Evolutionary conservation across 2,888 invertebrate species (phyloP), one percentile per base, ranked within the genome.

Genomic region (Cosmia pyralina): DNA sequence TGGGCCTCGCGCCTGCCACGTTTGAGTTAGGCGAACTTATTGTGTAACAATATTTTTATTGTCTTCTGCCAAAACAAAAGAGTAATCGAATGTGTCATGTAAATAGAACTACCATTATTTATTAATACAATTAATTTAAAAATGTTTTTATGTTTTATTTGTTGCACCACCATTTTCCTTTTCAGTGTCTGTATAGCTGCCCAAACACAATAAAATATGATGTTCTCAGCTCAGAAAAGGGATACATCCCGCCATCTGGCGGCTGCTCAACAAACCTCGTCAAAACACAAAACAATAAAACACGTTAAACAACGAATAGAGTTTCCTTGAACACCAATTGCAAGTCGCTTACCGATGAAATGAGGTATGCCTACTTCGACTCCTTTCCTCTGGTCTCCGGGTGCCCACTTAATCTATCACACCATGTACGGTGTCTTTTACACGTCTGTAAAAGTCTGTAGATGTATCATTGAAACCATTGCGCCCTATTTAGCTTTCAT

Each of bases 51-150:
- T 96, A 94, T 94, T 95, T 93, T 96, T 93, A 95, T 94, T 95
- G 95, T 95, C 93, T 95, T 96, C 94, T 96, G 96, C 96, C 96
- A 96, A 96, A 96, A 96, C 95, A 95, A 96, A 94, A 95, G 94
- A 96, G 91, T 93, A 94, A 94, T 94, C 94, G 91, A 94, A 94
- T 95, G 96, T 96, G 96, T 96, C 96, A 96, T 96, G 96, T 96
- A 96, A 96, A 96, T 96, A 96, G 93, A 96, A 95, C 96, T 96
- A 96, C 96, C 96, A 96, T 96, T 96, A 96, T 96, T 96, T 96
- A 96, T 96, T 96, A 96, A 96, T 96, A 96, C 95, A 96, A 96
- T 96, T 95, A 96, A 95, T 96, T 95, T 95, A 93, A 95, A 95
- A 95, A 73, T 79, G 69, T 44, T 58, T 7, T 48, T 55, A 83